Percentiles rank a stretch among this genome's conserved stretches.
These are phyloP conservation scores for Corythoichthys haematopterus DNA, from an alignment of 2,113 vertebrate genomes.

Conservation along the genomic window DNA sequence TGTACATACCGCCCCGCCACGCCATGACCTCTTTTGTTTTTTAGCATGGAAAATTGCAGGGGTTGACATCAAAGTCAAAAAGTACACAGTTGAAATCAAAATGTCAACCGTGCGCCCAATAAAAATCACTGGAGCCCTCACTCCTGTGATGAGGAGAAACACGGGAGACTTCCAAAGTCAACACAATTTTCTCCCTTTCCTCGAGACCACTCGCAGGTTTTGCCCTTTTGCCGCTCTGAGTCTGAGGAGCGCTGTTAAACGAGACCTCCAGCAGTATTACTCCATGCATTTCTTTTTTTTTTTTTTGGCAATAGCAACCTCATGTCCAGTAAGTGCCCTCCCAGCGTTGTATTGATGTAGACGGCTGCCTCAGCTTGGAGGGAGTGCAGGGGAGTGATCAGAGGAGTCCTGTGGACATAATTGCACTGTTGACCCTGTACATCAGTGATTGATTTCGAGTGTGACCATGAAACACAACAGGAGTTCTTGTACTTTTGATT, in stretches of 20 bases:
- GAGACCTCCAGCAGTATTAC: constrained; percentile 60
- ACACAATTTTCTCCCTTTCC: constrained; percentile 65
- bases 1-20: constrained; percentile 47
- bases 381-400: constrained; percentile 56
- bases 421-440: constrained; percentile 65
- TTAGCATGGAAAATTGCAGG: constrained; percentile 57
- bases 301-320: constrained; percentile 56
- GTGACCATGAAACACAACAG: constrained; percentile 56
- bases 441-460: constrained; percentile 61
- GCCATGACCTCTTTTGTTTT: constrained; percentile 40
- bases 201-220: constrained; percentile 49
- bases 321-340: constrained; percentile 66
- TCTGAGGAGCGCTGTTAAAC: constrained; percentile 57
- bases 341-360: constrained; percentile 65
- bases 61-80: constrained; percentile 72
- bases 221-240: constrained; percentile 58
- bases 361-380: constrained; percentile 50
- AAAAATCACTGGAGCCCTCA: constrained; percentile 72
- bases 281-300: constrained; percentile 45
- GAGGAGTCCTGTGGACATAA: constrained; percentile 58
- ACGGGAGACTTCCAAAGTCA: constrained; percentile 75
- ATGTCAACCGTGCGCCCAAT: constrained; percentile 68
- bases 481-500: constrained; percentile 66
- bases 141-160: constrained; percentile 75
- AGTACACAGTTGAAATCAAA: constrained; percentile 63